Percentiles rank a stretch among this genome's conserved stretches.
These are phyloP conservation scores for Augiades crinisus DNA, from an alignment of 2,888 invertebrate genomes.

Conservation along the genomic window DNA sequence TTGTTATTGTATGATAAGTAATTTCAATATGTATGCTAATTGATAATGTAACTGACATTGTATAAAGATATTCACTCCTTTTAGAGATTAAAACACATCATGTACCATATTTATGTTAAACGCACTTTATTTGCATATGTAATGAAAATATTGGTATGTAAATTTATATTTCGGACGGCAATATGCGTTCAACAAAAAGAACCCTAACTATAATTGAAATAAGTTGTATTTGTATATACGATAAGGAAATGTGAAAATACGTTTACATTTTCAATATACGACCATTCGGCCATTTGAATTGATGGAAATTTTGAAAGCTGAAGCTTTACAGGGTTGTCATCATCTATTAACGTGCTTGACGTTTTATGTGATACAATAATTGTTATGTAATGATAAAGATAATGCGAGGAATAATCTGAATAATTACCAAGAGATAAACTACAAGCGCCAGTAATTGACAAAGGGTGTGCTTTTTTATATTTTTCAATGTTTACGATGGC, in stretches of 20 bases:
- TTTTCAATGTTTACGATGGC: background rate
- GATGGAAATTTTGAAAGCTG: background rate
- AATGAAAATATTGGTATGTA: constrained; percentile 2
- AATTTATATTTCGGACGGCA: background rate
- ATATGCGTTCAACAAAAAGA: background rate
- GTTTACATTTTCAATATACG: constrained; percentile 32
- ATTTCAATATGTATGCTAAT: constrained; percentile 3
- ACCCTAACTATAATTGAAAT: constrained; percentile 7
- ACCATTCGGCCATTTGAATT: constrained; percentile 22
- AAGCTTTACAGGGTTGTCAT: constrained; percentile 10
- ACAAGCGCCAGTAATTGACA: too few species aligned
- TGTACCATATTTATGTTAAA: background rate
- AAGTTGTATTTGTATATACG: constrained; percentile 62
- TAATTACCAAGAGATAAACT: too few species aligned
- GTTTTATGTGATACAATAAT: background rate
- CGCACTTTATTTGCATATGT: background rate
- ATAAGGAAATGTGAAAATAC: constrained; percentile 57
- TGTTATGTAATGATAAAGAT: background rate
- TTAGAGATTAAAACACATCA: background rate
- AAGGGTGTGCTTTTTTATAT: background rate
- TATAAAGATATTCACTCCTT: constrained; percentile 2
- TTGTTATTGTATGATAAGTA: constrained; percentile 15
- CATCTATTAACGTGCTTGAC: background rate
- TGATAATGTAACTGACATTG: constrained; percentile 8
- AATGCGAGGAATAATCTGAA: background rate